Evolutionary conservation across 2,113 vertebrate genomes (phyloP).

Genomic region (Rhinichthys klamathensis): DNA sequence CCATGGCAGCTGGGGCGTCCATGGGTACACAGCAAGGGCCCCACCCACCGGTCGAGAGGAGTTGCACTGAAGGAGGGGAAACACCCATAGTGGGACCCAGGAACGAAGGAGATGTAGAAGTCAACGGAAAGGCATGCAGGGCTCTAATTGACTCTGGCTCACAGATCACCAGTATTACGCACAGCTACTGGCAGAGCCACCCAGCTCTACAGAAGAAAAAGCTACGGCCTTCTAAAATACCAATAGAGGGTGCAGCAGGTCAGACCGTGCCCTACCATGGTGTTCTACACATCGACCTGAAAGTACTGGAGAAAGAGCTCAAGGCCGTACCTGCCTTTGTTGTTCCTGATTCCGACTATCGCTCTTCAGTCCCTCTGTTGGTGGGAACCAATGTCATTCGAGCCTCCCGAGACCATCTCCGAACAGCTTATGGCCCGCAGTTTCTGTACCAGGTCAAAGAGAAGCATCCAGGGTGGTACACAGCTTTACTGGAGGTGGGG

Average conservation of each 20-base stretch:
- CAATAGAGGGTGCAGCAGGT: constrained; percentile 44
- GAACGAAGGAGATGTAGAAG: constrained; percentile 31
- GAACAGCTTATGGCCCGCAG: not conserved
- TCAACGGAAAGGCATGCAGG: constrained; percentile 3
- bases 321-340: constrained; percentile 33
- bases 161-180: constrained; percentile 20
- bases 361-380: constrained; percentile 28
- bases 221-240: constrained; percentile 28
- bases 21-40: constrained; percentile 39
- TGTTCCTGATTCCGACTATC: constrained; percentile 35
- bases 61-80: not conserved
- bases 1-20: constrained; percentile 33
- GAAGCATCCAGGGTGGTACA: constrained; percentile 39
- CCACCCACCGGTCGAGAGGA: not conserved
- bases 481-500: constrained; percentile 9
- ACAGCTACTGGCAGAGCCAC: constrained; percentile 38
- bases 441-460: constrained; percentile 30
- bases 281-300: constrained; percentile 35
- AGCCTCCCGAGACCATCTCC: not conserved
- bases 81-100: constrained; percentile 25
- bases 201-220: not conserved
- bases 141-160: constrained; percentile 12
- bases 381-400: constrained; percentile 34
- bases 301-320: constrained; percentile 22
- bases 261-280: constrained; percentile 43